phyloP scores from a whole-genome alignment of 2,797 vertebrate genomes.

The Hemibagrus guttatus region DNA sequence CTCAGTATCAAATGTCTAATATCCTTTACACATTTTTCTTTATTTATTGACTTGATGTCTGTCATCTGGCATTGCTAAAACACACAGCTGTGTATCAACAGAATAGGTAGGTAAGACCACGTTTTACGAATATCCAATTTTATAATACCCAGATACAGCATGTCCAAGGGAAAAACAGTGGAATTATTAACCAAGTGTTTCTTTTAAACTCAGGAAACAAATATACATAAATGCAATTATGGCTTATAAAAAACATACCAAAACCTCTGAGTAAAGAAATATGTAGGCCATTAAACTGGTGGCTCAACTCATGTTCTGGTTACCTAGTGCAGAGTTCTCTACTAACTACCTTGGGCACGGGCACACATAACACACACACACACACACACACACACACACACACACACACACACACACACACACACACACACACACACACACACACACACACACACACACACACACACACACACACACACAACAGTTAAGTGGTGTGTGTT shows the following conservation, averaged over 20 bases:
- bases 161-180: neutral
- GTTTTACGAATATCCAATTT: neutral
- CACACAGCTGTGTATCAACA: neutral
- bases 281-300: constrained; percentile 8
- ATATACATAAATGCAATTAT: neutral
- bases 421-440: constrained; percentile 74
- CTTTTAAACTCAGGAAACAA: neutral
- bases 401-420: constrained; percentile 72
- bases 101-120: neutral
- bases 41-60: neutral
- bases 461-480: constrained; percentile 53
- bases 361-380: constrained; percentile 27
- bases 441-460: constrained; percentile 62
- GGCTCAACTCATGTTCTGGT: constrained; percentile 16
- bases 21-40: neutral
- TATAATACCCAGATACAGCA: neutral
- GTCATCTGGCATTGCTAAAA: neutral
- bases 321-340: constrained; percentile 47
- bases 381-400: constrained; percentile 67
- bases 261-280: neutral
- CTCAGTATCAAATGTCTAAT: neutral
- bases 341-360: constrained; percentile 49
- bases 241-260: neutral
- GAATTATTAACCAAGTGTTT: neutral
- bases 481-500: constrained; percentile 85